Evolutionary conservation across 1,140 invertebrate genomes (phyloP), one percentile per base, ranked within the genome.

Genomic region (Sitophilus oryzae): DNA sequence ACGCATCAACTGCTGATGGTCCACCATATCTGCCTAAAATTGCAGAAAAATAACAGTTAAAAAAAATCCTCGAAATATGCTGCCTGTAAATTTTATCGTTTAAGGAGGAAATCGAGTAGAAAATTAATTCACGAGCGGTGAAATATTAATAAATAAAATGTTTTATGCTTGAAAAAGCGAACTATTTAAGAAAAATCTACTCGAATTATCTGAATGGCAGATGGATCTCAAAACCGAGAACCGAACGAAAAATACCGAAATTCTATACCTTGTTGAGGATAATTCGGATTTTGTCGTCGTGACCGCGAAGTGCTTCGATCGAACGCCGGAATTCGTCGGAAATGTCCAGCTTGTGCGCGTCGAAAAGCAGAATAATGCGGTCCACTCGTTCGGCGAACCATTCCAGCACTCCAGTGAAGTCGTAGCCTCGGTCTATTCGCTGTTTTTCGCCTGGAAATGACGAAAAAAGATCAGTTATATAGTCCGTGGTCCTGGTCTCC

Each of bases 321-420:
- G 73, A 78, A 34, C 81, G 61, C 51, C 77, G 69, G 63, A 85
- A 84, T 68, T 88, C 85, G 71, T 87, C 85, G 0, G 83, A 86
- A 65, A 88, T 88, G 66, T 88, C 85, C 25, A 88, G 70, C 66
- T 88, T 88, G 68, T 87, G 83, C 19, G 85, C 84, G 70, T 88
- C 85, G 71, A 88, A 87, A 1, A 88, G 70, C 4, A 88, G 70
- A 60, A 88, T 80, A 37, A 88, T 88, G 60, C 84, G 71, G 66
- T 88, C 85, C 1, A 84, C 85, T 48, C 84, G 69, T 63, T 86
- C 85, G 2, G 85, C 83, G 67, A 88, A 86, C 85, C 85, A 88
- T 70, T 87, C 82, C 9, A 88, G 68, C 10, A 88, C 84, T 11
- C 79, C 81, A 23, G 80, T 78, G 68, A 87, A 88, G 64, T 86